Conservation (phyloP, 2,888 invertebrate species). For the Cinara cedri region DNA sequence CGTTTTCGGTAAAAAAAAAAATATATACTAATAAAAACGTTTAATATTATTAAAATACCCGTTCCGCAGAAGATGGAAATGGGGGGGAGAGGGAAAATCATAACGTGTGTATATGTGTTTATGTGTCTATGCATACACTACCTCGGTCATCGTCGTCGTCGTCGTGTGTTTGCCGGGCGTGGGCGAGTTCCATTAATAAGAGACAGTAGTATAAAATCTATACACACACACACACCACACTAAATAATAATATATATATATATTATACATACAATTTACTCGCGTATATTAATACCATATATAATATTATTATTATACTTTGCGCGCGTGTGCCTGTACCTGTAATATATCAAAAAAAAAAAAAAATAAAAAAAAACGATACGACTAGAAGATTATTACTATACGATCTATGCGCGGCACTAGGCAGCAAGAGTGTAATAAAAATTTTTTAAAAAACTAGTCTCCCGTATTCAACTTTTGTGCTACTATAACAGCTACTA, state of each 20-base stretch:
- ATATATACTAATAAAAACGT: constrained; percentile 32
- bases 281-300: constrained; percentile 23
- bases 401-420: not conserved
- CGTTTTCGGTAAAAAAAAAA: constrained; percentile 26
- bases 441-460: constrained; percentile 14
- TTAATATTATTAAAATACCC: constrained; percentile 45
- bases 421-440: not conserved
- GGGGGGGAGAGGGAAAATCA: not conserved
- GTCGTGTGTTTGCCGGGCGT: constrained; percentile 20
- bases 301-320: not conserved
- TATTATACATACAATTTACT: not conserved
- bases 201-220: not conserved
- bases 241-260: not conserved
- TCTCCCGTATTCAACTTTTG: not conserved
- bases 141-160: too few species aligned
- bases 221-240: not conserved
- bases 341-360: not conserved
- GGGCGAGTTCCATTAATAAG: constrained; percentile 52
- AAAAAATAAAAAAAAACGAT: constrained; percentile 4
- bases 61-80: constrained; percentile 13
- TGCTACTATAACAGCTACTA: too few species aligned
- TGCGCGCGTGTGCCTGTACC: not conserved
- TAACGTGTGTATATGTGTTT: not conserved
- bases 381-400: not conserved
- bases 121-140: not conserved